Percentiles rank a stretch among this genome's conserved stretches.
phyloP scores from a whole-genome alignment of 2,797 vertebrate genomes.

The Pristis pectinata region DNA sequence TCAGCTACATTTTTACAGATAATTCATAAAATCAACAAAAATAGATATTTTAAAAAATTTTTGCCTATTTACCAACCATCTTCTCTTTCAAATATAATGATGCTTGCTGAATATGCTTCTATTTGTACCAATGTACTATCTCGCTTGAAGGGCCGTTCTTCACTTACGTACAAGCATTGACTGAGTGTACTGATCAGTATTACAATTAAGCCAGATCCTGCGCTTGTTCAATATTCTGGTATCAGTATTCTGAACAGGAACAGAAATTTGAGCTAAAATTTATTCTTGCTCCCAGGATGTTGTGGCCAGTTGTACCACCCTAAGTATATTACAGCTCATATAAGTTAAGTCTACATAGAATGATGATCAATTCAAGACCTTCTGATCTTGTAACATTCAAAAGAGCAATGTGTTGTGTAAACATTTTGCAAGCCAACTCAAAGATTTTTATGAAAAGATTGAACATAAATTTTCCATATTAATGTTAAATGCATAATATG shows the following conservation, averaged over 20 bases:
- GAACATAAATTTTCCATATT: neutral
- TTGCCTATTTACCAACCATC: neutral
- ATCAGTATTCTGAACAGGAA: neutral
- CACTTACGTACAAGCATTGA: neutral
- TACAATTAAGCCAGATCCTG: neutral
- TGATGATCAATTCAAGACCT: neutral
- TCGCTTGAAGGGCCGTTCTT: neutral
- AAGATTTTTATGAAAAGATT: neutral
- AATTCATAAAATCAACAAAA: neutral
- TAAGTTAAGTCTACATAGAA: neutral
- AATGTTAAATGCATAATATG: neutral
- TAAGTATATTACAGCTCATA: neutral
- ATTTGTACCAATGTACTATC: neutral
- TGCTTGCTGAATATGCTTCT: neutral
- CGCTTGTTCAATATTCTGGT: neutral
- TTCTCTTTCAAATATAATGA: neutral
- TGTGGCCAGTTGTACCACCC: neutral
- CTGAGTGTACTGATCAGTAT: neutral
- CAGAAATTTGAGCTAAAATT: neutral
- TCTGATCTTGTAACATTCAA: neutral
- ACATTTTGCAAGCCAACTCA: neutral
- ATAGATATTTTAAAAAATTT: neutral
- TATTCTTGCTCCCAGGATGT: neutral
- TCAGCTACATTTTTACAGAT: neutral
- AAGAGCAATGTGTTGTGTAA: neutral